A percentile compares a stretch with the other conserved stretches of the same genome.
These are phyloP conservation scores for Amblyteles armatorius DNA, from an alignment of 2,888 invertebrate species.

Conservation along the genomic window DNA sequence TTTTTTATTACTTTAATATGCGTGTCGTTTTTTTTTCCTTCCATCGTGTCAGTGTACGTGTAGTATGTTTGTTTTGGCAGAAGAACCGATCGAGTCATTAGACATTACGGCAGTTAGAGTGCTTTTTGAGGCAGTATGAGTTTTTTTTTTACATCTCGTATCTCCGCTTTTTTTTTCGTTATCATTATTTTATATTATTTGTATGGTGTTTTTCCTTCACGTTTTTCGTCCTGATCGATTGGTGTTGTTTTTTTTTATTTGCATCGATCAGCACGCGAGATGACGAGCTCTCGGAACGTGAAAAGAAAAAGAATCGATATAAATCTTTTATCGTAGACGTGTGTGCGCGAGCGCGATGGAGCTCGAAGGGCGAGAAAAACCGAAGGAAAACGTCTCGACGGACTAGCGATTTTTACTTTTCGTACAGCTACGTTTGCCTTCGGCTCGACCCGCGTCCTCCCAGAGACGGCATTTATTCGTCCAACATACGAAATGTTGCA, in stretches of 20 bases:
- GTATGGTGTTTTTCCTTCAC: conserved; percentile 29
- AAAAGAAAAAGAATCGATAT: conserved; percentile 13
- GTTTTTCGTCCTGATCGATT: background rate
- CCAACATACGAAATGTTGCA: background rate
- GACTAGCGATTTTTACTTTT: conserved; percentile 28
- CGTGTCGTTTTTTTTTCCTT: conserved; percentile 32
- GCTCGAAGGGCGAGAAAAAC: background rate
- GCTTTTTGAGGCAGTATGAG: conserved; percentile 56
- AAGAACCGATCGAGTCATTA: conserved; percentile 35
- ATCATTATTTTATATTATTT: conserved; percentile 44
- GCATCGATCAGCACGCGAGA: conserved; percentile 5
- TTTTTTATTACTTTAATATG: conserved; percentile 47
- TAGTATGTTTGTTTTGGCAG: conserved; percentile 56
- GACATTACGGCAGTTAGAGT: conserved; percentile 23
- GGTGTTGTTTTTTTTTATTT: background rate
- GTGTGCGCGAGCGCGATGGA: conserved; percentile 28
- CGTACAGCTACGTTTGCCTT: conserved; percentile 1
- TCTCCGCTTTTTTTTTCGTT: conserved; percentile 35
- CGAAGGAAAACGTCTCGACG: conserved; percentile 24
- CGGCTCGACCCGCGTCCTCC: background rate
- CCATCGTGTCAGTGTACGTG: conserved; percentile 25
- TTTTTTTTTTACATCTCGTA: conserved; percentile 48
- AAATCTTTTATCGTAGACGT: conserved; percentile 32
- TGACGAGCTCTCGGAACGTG: background rate
- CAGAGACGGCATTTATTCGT: conserved; percentile 5